Percentiles rank a stretch among this genome's conserved stretches.
Evolutionary conservation across 92 coral and sea anemone species (phyloP).

Genomic region (Meandrina meandrites): DNA sequence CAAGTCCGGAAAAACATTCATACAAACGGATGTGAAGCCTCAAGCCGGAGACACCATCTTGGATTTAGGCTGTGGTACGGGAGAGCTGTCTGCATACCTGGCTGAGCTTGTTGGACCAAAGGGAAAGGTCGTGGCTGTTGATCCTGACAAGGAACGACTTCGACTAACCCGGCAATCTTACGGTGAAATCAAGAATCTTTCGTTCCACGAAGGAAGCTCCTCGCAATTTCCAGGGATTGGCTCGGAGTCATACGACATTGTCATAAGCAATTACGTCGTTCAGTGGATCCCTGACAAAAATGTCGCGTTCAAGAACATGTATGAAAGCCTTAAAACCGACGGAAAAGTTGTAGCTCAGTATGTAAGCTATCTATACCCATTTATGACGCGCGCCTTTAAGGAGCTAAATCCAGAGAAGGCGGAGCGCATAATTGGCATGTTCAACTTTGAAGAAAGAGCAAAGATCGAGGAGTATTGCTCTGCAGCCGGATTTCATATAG

Average conservation of each 20-base stretch:
- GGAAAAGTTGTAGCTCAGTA: conserved; percentile 33
- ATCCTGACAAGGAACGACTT: conserved; percentile 51
- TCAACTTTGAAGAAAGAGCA: neutral
- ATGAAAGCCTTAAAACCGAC: conserved; percentile 20
- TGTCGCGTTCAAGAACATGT: conserved; percentile 25
- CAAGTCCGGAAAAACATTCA: conserved; percentile 9
- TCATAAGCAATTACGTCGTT: conserved; percentile 17
- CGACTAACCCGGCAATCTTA: conserved; percentile 20
- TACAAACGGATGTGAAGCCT: neutral
- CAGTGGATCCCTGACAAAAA: conserved; percentile 42
- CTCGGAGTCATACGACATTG: conserved; percentile 24
- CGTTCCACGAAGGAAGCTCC: conserved; percentile 32
- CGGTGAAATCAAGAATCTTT: conserved; percentile 26
- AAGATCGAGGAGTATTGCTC: conserved; percentile 15
- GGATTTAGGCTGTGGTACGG: conserved; percentile 63
- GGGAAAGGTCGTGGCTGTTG: conserved; percentile 49
- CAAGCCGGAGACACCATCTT: conserved; percentile 45
- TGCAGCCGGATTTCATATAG: neutral
- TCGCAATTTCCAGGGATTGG: conserved; percentile 37
- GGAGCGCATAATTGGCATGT: neutral
- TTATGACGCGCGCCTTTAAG: neutral
- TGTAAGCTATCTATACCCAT: neutral
- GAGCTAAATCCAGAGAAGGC: conserved; percentile 22
- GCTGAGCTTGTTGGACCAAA: conserved; percentile 42
- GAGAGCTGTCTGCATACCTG: conserved; percentile 47